A percentile compares a stretch with the other conserved stretches of the same genome.
Evolutionary conservation across 2,113 vertebrate genomes (phyloP).

Genomic region (Pyrgilauda ruficollis): DNA sequence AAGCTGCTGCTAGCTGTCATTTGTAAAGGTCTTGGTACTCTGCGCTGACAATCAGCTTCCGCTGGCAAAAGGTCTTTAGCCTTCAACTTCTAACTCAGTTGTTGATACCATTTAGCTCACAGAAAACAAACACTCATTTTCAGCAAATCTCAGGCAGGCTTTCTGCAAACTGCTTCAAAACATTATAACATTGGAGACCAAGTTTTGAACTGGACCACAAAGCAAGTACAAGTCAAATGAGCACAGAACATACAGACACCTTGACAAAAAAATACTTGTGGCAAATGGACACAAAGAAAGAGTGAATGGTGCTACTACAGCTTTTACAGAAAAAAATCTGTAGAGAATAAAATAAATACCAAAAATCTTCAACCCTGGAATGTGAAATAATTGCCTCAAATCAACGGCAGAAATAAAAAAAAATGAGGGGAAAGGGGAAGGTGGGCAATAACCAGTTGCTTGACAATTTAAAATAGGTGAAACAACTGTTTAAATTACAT

Average conservation of each 20-base stretch:
- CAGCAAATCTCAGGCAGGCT: not conserved
- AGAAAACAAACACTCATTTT: not conserved
- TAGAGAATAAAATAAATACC: not conserved
- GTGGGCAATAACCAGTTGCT: not conserved
- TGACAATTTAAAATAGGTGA: not conserved
- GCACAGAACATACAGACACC: not conserved
- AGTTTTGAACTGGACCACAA: not conserved
- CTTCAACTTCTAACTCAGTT: not conserved
- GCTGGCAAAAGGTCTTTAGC: not conserved
- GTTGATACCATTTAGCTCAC: not conserved
- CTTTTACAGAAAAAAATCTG: not conserved
- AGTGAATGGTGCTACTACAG: not conserved
- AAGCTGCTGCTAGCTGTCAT: not conserved
- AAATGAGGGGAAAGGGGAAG: rapidly evolving
- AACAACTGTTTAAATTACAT: not conserved
- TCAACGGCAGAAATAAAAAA: not conserved
- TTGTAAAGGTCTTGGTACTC: not conserved
- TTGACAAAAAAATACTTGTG: not conserved
- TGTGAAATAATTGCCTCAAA: not conserved
- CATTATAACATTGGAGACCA: not conserved
- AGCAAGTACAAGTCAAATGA: not conserved
- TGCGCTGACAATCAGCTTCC: not conserved
- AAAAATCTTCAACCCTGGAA: not conserved
- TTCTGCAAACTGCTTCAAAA: not conserved
- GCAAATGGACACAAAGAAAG: not conserved